A percentile compares a stretch with the other conserved stretches of the same genome.
Conservation (phyloP, 2,797 vertebrate species). For the Xerus rutilus region DNA sequence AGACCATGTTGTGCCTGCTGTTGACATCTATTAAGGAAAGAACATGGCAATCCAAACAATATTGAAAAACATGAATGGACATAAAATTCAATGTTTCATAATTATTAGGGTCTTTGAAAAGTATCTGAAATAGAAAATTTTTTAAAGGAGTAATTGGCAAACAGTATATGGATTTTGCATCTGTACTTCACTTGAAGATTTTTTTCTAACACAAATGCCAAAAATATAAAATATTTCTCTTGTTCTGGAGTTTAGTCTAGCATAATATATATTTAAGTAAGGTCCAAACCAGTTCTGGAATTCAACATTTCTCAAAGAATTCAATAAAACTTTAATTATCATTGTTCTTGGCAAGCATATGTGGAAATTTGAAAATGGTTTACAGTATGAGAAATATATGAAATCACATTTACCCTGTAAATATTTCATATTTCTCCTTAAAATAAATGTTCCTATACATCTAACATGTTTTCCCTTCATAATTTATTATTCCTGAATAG, state of each 20-base stretch:
- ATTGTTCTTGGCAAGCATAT: constrained; percentile 80
- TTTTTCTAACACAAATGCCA: constrained; percentile 34
- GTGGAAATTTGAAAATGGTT: constrained; percentile 76
- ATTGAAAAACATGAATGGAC: not conserved
- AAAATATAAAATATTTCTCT: constrained; percentile 69
- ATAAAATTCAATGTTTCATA: not conserved
- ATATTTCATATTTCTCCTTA: constrained; percentile 72
- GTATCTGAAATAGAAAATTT: not conserved
- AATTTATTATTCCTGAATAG: constrained; percentile 72
- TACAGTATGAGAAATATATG: constrained; percentile 63
- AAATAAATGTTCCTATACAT: constrained; percentile 69
- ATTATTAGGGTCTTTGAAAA: not conserved
- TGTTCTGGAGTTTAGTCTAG: constrained; percentile 66
- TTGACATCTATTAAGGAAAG: not conserved
- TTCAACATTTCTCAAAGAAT: constrained; percentile 76
- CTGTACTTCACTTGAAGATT: not conserved
- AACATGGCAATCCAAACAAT: not conserved
- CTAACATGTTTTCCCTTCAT: constrained; percentile 64
- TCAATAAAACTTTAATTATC: constrained; percentile 81
- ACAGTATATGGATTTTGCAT: constrained; percentile 25
- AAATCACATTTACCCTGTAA: constrained; percentile 71
- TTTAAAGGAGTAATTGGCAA: not conserved
- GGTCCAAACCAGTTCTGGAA: constrained; percentile 40
- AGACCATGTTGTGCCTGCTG: not conserved
- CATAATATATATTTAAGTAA: constrained; percentile 70